Base-by-base conservation (phyloP, 2,113 vertebrate species). In the Falcunculus frontatus region DNA sequence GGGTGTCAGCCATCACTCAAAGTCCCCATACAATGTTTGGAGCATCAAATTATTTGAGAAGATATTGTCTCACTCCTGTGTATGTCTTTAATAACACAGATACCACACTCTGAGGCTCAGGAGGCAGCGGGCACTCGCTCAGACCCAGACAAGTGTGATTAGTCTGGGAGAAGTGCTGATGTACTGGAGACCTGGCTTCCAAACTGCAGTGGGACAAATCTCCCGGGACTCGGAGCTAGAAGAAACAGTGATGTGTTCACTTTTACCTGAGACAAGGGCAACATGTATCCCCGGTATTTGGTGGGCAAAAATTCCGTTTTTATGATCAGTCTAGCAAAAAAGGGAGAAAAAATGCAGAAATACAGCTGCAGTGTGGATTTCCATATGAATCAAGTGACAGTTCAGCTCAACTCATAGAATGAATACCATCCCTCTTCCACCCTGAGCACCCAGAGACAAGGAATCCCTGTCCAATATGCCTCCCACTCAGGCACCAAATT, bases 301-400 rank as follows among this genome's bases (percentile, higher is more conserved):
- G 98, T 98, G 7, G 99, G 99, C 78, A 99, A 98, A 97, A 99
- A 99, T 94, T 99, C 99, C 0, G 99, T 99, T 97, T 99, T 99
- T 97, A 99, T 97, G 95, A 99, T 98, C 73, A 99, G 98, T 83
- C 99, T 99, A 94, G 25, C 0, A 57, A 62, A 87, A 79, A 35
- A 35, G 2, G 2, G 5, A 6, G 2, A 16, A 23, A 30, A 12
- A 50, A 63, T 16, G 18, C 29, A 89, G 39, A 87, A 93, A 72
- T 25, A 59, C 0, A 57, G 10, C 33, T 68, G 44, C 9, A 56
- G 41, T 26, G 20, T 55, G 6, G 68, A 60, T 64, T 70, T 68
- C 67, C 39, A 9, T 37, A 67, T 15, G 62, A 33, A 68, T 35
- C n/a, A 87, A 77, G 25, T 7, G 65, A 59, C 42, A 83, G 25